A percentile compares a stretch with the other conserved stretches of the same genome.
Evolutionary conservation across 2,113 vertebrate genomes (phyloP).

Genomic region (Orthochromis malagaraziensis): DNA sequence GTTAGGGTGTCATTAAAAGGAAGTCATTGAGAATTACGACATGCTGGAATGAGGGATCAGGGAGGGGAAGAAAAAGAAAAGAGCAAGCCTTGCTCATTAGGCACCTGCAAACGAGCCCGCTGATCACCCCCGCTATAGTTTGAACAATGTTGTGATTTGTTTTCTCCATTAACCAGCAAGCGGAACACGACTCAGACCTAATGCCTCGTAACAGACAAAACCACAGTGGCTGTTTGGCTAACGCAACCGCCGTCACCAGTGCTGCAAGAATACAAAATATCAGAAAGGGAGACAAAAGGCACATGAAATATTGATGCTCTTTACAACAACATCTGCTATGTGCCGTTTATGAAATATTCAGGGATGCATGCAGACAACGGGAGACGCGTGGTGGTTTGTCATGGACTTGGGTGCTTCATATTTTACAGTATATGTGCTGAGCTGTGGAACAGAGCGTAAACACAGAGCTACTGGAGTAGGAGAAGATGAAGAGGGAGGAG

Average conservation of each 20-base stretch:
- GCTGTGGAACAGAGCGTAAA: slow-evolving; percentile 18
- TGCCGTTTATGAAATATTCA: slow-evolving; percentile 63
- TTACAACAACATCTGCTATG: slow-evolving; percentile 56
- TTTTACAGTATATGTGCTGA: slow-evolving; percentile 39
- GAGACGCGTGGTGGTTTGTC: slow-evolving; percentile 21
- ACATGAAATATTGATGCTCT: slow-evolving; percentile 58
- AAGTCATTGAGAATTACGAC: slow-evolving; percentile 19
- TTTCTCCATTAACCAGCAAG: slow-evolving; percentile 22
- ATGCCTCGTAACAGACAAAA: slow-evolving; percentile 32
- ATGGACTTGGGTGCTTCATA: slow-evolving; percentile 12
- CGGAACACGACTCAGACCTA: background rate
- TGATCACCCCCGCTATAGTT: slow-evolving; percentile 11
- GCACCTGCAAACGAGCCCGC: slow-evolving; percentile 36
- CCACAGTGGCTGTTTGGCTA: slow-evolving; percentile 10
- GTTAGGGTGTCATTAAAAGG: slow-evolving; percentile 14
- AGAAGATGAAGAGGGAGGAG: background rate
- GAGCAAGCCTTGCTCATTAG: slow-evolving; percentile 34
- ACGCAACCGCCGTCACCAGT: background rate
- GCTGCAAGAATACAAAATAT: slow-evolving; percentile 49
- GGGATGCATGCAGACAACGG: slow-evolving; percentile 11
- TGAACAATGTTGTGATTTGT: slow-evolving; percentile 30
- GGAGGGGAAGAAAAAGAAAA: background rate
- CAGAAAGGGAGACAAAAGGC: slow-evolving; percentile 33
- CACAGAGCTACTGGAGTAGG: background rate
- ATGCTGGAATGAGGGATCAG: background rate